Percentiles rank a stretch among this genome's conserved stretches.
Evolutionary conservation across 2,113 vertebrate species (phyloP).

Genomic region (Lepus europaeus): DNA sequence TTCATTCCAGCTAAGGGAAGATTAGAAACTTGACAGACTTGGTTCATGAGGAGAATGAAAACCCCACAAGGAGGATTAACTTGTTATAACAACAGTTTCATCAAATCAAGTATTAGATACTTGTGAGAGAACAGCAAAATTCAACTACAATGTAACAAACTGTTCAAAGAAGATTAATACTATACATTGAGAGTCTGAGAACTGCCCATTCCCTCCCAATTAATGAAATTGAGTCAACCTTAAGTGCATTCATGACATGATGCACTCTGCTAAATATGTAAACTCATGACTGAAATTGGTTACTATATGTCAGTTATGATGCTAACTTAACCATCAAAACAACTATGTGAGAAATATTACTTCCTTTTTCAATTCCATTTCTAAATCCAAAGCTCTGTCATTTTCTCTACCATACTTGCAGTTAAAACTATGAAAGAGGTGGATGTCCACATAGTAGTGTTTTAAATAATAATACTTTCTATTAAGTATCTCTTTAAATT

Average conservation of each 20-base stretch:
- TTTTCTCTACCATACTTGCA: neutral
- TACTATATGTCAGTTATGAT: neutral
- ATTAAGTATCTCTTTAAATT: neutral
- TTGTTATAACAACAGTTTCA: constrained; percentile 56
- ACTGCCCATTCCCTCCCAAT: neutral
- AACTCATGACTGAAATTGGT: neutral
- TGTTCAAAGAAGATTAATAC: neutral
- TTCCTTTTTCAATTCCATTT: neutral
- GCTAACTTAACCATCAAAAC: constrained; percentile 31
- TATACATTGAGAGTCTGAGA: constrained; percentile 22
- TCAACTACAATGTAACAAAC: constrained; percentile 25
- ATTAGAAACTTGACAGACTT: constrained; percentile 63
- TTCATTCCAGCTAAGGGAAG: constrained; percentile 47
- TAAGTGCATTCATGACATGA: neutral
- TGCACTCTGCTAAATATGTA: neutral
- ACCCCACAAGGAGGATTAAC: neutral
- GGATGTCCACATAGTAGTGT: neutral
- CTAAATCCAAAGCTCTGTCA: constrained; percentile 31
- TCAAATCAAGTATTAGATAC: constrained; percentile 13
- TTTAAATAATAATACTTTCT: constrained; percentile 45
- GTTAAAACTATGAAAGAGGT: neutral
- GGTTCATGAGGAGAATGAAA: constrained; percentile 32
- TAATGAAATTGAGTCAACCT: neutral
- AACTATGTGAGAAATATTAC: neutral
- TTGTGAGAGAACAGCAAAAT: constrained; percentile 62